Percentiles rank a stretch among this genome's conserved stretches.
These are phyloP conservation scores for Peromyscus attwateri DNA, from an alignment of 2,797 vertebrate species.

Conservation along the genomic window DNA sequence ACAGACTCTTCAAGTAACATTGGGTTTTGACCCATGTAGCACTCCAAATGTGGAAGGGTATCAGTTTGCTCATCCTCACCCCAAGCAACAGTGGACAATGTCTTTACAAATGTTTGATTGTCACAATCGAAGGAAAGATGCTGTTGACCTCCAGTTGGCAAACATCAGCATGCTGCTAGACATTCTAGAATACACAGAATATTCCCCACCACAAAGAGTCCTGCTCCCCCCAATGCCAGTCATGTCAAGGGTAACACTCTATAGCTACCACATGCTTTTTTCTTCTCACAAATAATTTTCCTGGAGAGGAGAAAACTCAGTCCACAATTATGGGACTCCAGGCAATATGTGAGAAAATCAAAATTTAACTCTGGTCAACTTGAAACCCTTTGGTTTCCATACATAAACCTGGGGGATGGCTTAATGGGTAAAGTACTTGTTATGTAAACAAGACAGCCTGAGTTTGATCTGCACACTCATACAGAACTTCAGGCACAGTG, in stretches of 20 bases:
- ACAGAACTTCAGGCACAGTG: neutral
- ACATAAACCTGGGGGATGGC: neutral
- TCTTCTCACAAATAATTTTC: neutral
- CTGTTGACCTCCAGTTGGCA: fast-evolving
- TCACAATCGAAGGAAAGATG: neutral
- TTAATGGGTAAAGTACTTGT: neutral
- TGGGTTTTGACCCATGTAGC: neutral
- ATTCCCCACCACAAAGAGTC: neutral
- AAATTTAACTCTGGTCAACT: neutral
- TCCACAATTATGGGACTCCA: neutral
- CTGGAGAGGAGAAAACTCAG: neutral
- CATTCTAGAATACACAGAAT: neutral
- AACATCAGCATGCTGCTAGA: neutral
- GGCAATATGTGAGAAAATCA: neutral
- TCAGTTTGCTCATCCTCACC: neutral
- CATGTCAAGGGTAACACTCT: neutral
- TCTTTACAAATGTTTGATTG: neutral
- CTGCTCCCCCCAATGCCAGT: fast-evolving
- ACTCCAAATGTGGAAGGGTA: neutral
- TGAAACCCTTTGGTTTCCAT: neutral
- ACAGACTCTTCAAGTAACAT: neutral
- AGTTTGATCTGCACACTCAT: neutral
- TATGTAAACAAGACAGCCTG: neutral
- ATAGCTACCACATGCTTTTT: neutral
- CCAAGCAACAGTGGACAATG: fast-evolving